Conservation (phyloP, 2,888 invertebrate genomes). For the Dromius quadrimaculatus region DNA sequence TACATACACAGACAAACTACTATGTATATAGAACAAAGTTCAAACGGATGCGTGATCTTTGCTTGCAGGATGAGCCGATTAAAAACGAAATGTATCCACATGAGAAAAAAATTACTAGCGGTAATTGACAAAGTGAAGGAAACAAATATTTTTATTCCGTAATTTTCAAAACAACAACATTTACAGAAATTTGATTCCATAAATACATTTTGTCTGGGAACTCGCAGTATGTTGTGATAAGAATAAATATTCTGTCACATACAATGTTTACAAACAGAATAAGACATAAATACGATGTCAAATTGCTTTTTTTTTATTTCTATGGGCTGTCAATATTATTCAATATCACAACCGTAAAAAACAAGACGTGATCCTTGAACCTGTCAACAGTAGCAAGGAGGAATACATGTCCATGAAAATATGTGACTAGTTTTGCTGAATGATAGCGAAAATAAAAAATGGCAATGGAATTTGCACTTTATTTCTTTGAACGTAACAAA, state of each 20-base stretch:
- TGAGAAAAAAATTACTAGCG: conserved; percentile 1
- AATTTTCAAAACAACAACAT: no score
- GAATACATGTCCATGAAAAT: background rate
- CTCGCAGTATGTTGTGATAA: background rate
- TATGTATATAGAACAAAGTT: conserved; percentile 15
- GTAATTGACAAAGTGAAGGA: conserved; percentile 11
- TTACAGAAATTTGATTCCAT: no score
- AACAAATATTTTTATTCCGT: no score
- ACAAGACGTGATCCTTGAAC: background rate
- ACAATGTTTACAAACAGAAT: background rate
- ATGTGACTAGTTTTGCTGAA: no score
- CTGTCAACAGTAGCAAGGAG: background rate
- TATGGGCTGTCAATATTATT: background rate
- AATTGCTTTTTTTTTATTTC: background rate
- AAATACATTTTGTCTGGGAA: no score
- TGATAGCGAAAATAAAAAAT: background rate
- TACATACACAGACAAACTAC: background rate
- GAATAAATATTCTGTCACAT: background rate
- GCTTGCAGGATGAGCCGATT: conserved; percentile 9
- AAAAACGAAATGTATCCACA: conserved; percentile 22
- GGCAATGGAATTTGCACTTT: background rate
- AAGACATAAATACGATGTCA: background rate
- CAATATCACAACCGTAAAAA: background rate
- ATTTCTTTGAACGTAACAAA: background rate
- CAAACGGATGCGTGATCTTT: conserved; percentile 27